These are phyloP conservation scores for Setipinna tenuifilis DNA, from an alignment of 2,797 vertebrate species.

Conservation along the genomic window DNA sequence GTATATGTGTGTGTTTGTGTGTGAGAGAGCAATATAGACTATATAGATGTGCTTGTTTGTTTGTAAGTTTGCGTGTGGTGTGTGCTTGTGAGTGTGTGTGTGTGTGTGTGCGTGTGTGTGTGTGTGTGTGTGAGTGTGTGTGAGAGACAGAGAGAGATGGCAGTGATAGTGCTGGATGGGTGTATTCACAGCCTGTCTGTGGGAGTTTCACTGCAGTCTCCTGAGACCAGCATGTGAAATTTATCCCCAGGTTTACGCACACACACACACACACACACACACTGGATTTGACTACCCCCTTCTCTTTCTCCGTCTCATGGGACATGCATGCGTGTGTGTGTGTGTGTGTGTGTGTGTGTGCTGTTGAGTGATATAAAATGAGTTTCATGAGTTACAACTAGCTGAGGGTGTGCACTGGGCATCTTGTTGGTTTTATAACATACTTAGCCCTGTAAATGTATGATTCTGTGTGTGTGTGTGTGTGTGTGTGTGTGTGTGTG, in stretches of 20 bases:
- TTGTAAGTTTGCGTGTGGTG: not conserved
- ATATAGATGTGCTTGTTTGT: not conserved
- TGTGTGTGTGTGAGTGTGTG: not conserved
- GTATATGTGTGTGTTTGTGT: no score
- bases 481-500: no score
- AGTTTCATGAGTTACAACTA: not conserved
- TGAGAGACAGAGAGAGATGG: not conserved
- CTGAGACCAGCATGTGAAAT: not conserved
- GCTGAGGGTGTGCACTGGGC: not conserved
- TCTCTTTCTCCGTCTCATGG: not conserved
- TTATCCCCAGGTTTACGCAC: not conserved
- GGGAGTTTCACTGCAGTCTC: not conserved
- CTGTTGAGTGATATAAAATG: not conserved
- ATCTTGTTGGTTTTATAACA: not conserved
- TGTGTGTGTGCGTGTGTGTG: slow-evolving; percentile 1
- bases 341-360: not conserved
- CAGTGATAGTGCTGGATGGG: not conserved
- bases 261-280: no score
- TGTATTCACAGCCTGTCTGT: not conserved
- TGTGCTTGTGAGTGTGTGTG: not conserved
- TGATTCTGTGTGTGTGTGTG: no score
- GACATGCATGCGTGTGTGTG: not conserved
- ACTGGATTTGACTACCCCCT: not conserved
- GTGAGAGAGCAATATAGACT: no score
- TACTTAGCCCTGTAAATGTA: not conserved